phyloP scores from a whole-genome alignment of 2,797 vertebrate genomes.

The Novumbra hubbsi region DNA sequence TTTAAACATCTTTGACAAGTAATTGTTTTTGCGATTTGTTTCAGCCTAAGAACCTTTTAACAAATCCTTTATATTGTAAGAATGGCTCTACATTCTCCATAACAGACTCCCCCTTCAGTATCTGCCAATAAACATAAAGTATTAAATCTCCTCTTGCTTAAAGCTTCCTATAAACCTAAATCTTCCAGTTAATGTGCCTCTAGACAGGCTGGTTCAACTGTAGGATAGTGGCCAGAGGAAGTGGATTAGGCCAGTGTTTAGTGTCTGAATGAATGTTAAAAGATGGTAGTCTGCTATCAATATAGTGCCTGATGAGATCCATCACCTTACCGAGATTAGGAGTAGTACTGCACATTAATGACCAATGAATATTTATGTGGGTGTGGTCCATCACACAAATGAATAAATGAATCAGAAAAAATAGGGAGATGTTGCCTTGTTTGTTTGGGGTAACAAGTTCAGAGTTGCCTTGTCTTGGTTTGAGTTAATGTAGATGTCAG shows the following conservation, averaged over 20 bases:
- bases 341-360: no score
- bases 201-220: background rate
- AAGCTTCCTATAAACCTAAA: background rate
- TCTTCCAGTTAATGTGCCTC: background rate
- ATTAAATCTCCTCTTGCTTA: background rate
- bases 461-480: no score
- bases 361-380: no score
- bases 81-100: background rate
- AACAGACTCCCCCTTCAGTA: background rate
- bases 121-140: background rate
- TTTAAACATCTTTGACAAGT: background rate
- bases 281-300: background rate
- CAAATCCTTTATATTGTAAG: background rate
- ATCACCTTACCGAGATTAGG: no score
- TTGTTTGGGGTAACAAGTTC: no score
- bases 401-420: no score
- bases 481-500: no score
- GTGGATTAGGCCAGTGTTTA: background rate
- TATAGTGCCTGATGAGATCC: background rate
- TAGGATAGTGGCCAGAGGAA: background rate
- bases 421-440: no score
- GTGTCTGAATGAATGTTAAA: background rate
- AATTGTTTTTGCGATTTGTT: background rate
- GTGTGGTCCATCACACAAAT: no score
- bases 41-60: background rate